Percentiles rank a stretch among this genome's conserved stretches.
phyloP scores from a whole-genome alignment of 2,113 vertebrate species.

The Orcinus orca region DNA sequence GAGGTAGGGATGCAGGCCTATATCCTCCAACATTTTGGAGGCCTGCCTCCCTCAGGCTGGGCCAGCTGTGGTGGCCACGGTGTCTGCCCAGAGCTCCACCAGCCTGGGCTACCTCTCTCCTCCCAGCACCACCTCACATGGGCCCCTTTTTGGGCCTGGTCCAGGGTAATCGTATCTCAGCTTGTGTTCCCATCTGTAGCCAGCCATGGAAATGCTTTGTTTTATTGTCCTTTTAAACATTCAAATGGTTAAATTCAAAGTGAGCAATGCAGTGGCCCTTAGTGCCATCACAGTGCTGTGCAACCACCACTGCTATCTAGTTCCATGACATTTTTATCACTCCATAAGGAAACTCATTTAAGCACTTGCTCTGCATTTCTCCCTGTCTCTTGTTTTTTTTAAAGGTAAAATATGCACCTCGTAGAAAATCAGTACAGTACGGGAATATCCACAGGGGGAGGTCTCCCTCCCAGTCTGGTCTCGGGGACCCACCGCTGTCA shows the following conservation, averaged over 20 bases:
- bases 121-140: fast-evolving
- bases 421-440: not conserved
- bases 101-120: not conserved
- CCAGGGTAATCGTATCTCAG: not conserved
- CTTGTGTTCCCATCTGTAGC: not conserved
- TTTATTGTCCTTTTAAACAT: not conserved
- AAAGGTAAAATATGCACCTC: not conserved
- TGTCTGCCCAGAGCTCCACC: not conserved
- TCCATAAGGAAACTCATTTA: not conserved
- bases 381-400: not conserved
- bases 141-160: not conserved
- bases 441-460: not conserved
- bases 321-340: not conserved
- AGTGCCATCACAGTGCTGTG: not conserved
- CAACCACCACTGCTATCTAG: too few relatives aligned
- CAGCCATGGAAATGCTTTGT: not conserved
- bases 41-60: not conserved
- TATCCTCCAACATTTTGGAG: not conserved
- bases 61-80: fast-evolving
- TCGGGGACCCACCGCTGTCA: not conserved
- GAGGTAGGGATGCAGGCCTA: not conserved
- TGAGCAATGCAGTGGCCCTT: not conserved
- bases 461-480: not conserved
- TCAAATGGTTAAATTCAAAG: not conserved
- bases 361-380: not conserved